Base-by-base conservation (phyloP, 2,113 vertebrate species). In the Psilopogon haemacephalus region DNA sequence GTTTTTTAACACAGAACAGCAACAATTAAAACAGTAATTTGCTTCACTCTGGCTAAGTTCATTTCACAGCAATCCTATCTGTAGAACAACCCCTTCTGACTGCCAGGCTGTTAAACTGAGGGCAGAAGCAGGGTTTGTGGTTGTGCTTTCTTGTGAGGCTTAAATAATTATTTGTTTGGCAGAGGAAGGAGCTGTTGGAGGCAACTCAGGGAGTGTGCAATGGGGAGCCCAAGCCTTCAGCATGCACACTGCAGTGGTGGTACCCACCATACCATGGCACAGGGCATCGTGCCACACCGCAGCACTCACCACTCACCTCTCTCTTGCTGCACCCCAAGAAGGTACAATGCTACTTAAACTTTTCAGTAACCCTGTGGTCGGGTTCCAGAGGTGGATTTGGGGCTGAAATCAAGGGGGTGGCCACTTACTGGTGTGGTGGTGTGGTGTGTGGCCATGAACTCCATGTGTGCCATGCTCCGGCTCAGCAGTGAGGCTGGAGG, bases 401-500 rank as follows among this genome's bases (percentile, higher is more conserved):
- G 65, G 19, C 37, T 71, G 58, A 64, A 42, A 15, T 17, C 26
- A 0, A 6, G 28, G n/a, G 16, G 35, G 30, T 55, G 33, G 17
- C 28, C 21, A 9, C 8, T 9, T 18, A 16, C 11, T 6, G 44
- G 2, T 2, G 5, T 30, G 28, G 11, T 50, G 48, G 21, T 50
- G n/a, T n/a, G n/a, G n/a, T n/a, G n/a, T n/a, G n/a, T 4, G 1
- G 44, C 44, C 1, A 0, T 4, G 37, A 32, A 55, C 17, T 1
- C 32, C 3, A 5, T 5, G 46, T 3, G 65, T 14, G 59, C 50
- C 2, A 5, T 17, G 23, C 24, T 52, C 8, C 14, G 0, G 6
- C 40, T 26, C 8, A 3, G 19, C 11, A 1, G 35, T 3, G 3
- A 18, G 52, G 30, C 52, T 18, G 63, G 35, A 12, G 80, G 48